Evolutionary conservation across 1,140 invertebrate genomes (phyloP), one percentile per base, ranked within the genome.

Genomic region (Anastatus disparis): DNA sequence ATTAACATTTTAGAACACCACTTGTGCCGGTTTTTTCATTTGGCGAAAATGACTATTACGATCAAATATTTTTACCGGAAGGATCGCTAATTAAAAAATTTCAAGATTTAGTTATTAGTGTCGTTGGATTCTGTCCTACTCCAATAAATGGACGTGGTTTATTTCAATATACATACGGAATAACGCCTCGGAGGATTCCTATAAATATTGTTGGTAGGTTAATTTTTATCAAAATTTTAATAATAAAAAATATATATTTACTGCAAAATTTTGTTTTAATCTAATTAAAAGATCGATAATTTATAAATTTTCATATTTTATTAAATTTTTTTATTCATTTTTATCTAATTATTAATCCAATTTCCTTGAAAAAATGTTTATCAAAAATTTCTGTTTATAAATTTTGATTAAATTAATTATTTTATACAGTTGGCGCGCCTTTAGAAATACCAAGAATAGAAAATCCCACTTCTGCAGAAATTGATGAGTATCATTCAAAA

Each of bases 21-120:
- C 82, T 97, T 65, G 95, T 97, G 2, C 97, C 95, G 20, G 92
- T 95, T 1, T 91, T 96, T 78, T 93, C 93, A 0, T 98, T 98
- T 84, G 96, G 96, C 0, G 97, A 98, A 83, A 95, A 93, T 15
- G 94, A 97, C 76, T 79, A 97, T 1, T 98, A 92, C 82, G 88
- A 92, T 72, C 95, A 97, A 76, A 77, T 93, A 6, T 75, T 87
- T 12, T 93, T 93, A 82, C 90, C 93, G 0, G 86, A 91, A 52
- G 92, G 93, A 22, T 93, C 93, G 2, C 73, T 81, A 1, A 73
- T 97, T 0, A 85, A 92, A 13, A 87, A 81, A 10, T 72, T 94
- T 15, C 96, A 97, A 82, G 88, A 93, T 53, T 84, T 79, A 12
- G 77, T 95, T 1, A 93, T 91, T 31, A 89, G 89, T 77, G 61